These are phyloP conservation scores for Calosoma granatense DNA, from an alignment of 1,140 invertebrate species.

Conservation along the genomic window DNA sequence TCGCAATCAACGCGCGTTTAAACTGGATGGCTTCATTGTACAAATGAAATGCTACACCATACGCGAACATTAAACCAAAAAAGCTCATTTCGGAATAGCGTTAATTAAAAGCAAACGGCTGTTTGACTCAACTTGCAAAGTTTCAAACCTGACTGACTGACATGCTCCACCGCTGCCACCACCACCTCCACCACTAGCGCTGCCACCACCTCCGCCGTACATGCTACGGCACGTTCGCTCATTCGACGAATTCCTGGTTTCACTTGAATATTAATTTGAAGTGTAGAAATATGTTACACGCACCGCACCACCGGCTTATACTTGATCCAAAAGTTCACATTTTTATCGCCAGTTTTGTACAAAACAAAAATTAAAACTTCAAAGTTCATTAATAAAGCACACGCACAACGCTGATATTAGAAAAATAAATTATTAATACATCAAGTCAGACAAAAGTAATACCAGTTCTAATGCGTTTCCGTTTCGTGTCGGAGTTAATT, in stretches of 20 bases:
- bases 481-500: too few relatives aligned
- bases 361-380: neutral
- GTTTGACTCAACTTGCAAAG: neutral
- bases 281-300: too few relatives aligned
- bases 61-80: slow-evolving; percentile 1
- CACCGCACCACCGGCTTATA: too few relatives aligned
- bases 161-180: neutral
- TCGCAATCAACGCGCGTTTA: neutral
- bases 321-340: too few relatives aligned
- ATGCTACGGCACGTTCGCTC: too few relatives aligned
- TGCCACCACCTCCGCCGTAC: too few relatives aligned
- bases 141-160: neutral
- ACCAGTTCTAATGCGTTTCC: too few relatives aligned
- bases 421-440: neutral
- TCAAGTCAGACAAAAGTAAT: too few relatives aligned
- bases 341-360: neutral
- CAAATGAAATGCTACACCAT: slow-evolving; percentile 6
- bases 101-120: slow-evolving; percentile 1
- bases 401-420: neutral
- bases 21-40: neutral
- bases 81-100: neutral
- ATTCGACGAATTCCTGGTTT: too few relatives aligned
- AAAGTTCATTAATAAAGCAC: neutral
- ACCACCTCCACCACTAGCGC: too few relatives aligned
- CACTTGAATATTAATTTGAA: too few relatives aligned